Conservation (phyloP, 2,113 vertebrate species). For the Aspidoscelis tigris region DNA sequence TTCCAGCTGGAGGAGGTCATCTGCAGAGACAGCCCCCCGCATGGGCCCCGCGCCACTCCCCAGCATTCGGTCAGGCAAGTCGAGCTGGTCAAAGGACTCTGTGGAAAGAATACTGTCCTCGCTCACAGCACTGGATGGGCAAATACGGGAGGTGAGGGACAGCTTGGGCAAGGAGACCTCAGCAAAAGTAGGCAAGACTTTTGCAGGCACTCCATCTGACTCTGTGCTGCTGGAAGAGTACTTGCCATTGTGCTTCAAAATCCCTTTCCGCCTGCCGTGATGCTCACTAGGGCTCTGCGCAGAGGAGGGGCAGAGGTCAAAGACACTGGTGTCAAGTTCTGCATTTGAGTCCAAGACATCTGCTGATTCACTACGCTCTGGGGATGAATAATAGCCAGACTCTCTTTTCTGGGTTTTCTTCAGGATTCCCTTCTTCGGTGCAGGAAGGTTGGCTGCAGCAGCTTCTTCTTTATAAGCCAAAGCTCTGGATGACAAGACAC, state of each 20-base stretch:
- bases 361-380: constrained; percentile 82
- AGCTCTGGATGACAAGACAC: not conserved
- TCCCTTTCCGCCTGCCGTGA: constrained; percentile 80
- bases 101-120: constrained; percentile 97
- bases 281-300: constrained; percentile 55
- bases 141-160: constrained; percentile 31
- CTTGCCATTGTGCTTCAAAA: constrained; percentile 89
- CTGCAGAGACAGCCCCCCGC: constrained; percentile 87
- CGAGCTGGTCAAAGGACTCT: constrained; percentile 94
- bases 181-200: constrained; percentile 78
- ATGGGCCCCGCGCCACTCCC: constrained; percentile 56
- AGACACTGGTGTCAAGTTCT: constrained; percentile 59
- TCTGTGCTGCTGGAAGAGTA: constrained; percentile 79
- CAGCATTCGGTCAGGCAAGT: constrained; percentile 80
- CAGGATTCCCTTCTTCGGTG: constrained; percentile 92
- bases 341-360: constrained; percentile 63
- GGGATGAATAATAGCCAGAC: constrained; percentile 90
- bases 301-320: constrained; percentile 46
- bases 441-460: rapidly evolving
- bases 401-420: constrained; percentile 88
- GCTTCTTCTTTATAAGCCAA: rapidly evolving
- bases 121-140: constrained; percentile 82
- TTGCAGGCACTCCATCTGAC: not conserved
- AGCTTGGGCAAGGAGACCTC: constrained; percentile 72
- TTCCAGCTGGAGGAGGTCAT: constrained; percentile 84